These are phyloP conservation scores for Pyrochroa serraticornis DNA, from an alignment of 2,888 invertebrate genomes.

Conservation along the genomic window DNA sequence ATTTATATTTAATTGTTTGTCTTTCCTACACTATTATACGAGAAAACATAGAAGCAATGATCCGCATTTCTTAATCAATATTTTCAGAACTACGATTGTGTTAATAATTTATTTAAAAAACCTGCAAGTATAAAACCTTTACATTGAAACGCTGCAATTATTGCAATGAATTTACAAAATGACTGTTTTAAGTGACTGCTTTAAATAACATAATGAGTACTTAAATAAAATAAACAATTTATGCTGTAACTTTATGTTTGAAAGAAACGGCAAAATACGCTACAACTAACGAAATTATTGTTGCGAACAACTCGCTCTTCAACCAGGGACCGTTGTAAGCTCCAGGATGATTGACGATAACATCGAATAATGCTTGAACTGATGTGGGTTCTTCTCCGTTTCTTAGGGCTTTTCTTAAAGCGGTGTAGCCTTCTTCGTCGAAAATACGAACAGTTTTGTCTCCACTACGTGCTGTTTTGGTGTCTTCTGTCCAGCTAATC, in stretches of 20 bases:
- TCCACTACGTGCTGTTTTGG: slow-evolving; percentile 80
- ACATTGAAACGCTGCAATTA: too few species aligned
- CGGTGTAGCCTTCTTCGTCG: slow-evolving; percentile 92
- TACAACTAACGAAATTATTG: slow-evolving; percentile 75
- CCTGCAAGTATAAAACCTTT: too few species aligned
- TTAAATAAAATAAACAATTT: slow-evolving; percentile 37
- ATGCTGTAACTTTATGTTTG: slow-evolving; percentile 79
- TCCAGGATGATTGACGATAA: slow-evolving; percentile 75
- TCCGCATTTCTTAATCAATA: too few species aligned
- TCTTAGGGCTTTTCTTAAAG: slow-evolving; percentile 80
- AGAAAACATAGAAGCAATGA: too few species aligned
- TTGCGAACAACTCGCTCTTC: slow-evolving; percentile 90
- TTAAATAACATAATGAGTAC: too few species aligned
- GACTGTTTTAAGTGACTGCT: too few species aligned
- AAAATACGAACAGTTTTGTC: slow-evolving; percentile 80
- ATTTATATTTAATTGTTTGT: too few species aligned
- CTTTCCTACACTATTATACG: too few species aligned
- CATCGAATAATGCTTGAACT: slow-evolving; percentile 73
- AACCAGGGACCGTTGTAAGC: slow-evolving; percentile 92
- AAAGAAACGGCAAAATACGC: slow-evolving; percentile 88
- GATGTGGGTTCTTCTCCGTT: slow-evolving; percentile 71
- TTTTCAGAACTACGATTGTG: too few species aligned
- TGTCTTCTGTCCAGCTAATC: slow-evolving; percentile 94
- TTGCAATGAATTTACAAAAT: too few species aligned
- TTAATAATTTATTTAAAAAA: too few species aligned